phyloP scores from a whole-genome alignment of 2,888 invertebrate genomes.

The Calliphora vomitoria region DNA sequence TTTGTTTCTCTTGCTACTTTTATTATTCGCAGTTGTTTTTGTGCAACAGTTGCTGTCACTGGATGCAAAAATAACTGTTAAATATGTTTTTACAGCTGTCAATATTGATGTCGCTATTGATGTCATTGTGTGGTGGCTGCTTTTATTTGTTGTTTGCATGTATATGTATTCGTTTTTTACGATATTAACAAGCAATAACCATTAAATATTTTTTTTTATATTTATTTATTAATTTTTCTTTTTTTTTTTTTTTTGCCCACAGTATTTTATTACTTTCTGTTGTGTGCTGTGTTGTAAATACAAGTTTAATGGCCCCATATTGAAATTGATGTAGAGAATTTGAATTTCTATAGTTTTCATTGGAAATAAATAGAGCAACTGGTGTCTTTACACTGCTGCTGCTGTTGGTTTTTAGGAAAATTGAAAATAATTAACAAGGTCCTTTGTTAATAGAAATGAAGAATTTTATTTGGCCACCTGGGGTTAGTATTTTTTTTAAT shows the following conservation, averaged over 20 bases:
- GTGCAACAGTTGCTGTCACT: constrained; percentile 62
- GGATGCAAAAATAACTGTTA: constrained; percentile 49
- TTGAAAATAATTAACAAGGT: neutral
- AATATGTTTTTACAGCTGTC: constrained; percentile 36
- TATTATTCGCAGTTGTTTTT: constrained; percentile 13
- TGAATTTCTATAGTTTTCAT: neutral
- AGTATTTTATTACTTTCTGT: constrained; percentile 21
- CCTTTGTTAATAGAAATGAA: neutral
- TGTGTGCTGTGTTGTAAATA: neutral
- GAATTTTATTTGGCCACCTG: neutral
- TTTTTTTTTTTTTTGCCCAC: neutral
- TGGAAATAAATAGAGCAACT: constrained; percentile 16
- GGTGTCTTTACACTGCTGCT: neutral
- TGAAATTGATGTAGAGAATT: neutral
- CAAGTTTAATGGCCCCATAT: constrained; percentile 39
- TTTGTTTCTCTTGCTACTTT: neutral
- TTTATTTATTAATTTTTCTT: constrained; percentile 2
- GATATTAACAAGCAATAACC: constrained; percentile 53
- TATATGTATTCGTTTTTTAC: constrained; percentile 35
- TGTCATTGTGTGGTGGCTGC: constrained; percentile 2
- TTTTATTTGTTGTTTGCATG: neutral
- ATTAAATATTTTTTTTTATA: constrained; percentile 37
- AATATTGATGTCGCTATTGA: constrained; percentile 24
- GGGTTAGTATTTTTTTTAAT: neutral
- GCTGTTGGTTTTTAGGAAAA: constrained; percentile 4